Percentiles rank a stretch among this genome's conserved stretches.
phyloP scores from a whole-genome alignment of 1,140 invertebrate genomes.

The Galendromus occidentalis region DNA sequence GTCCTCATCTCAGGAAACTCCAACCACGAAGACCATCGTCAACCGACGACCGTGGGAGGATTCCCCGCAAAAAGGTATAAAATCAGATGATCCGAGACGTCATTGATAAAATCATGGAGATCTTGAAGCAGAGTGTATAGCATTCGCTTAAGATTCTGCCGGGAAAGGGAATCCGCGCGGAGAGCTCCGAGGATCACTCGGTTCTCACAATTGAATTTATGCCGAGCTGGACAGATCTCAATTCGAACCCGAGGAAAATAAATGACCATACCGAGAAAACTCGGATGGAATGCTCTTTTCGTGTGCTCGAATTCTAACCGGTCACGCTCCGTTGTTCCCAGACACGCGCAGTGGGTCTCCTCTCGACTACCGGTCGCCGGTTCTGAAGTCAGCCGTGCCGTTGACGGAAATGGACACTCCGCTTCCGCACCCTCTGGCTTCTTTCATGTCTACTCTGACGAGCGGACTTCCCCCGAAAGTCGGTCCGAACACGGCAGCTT shows the following conservation, averaged over 20 bases:
- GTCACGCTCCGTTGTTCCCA: background rate
- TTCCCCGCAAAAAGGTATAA: background rate
- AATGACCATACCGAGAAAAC: too few relatives aligned
- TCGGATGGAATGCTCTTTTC: too few relatives aligned
- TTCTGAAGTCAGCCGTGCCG: background rate
- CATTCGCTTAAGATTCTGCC: too few relatives aligned
- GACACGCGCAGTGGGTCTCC: background rate
- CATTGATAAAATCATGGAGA: too few relatives aligned
- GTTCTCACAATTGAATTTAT: too few relatives aligned
- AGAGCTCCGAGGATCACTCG: too few relatives aligned
- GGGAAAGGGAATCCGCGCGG: too few relatives aligned
- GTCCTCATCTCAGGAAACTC: slow-evolving; percentile 7
- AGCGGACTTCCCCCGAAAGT: background rate
- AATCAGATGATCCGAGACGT: background rate
- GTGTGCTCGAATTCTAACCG: too few relatives aligned
- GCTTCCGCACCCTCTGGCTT: background rate
- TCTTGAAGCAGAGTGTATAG: too few relatives aligned
- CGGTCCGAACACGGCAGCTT: background rate
- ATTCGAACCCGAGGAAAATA: too few relatives aligned
- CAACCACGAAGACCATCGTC: slow-evolving; percentile 1
- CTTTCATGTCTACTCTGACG: background rate
- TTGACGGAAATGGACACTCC: background rate
- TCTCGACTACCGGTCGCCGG: slow-evolving; percentile 1
- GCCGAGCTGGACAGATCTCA: too few relatives aligned
- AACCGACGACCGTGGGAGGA: slow-evolving; percentile 3